Evolutionary conservation across 2,797 vertebrate species (phyloP), one percentile per base, ranked within the genome.

Genomic region (Onychomys leucogaster): DNA sequence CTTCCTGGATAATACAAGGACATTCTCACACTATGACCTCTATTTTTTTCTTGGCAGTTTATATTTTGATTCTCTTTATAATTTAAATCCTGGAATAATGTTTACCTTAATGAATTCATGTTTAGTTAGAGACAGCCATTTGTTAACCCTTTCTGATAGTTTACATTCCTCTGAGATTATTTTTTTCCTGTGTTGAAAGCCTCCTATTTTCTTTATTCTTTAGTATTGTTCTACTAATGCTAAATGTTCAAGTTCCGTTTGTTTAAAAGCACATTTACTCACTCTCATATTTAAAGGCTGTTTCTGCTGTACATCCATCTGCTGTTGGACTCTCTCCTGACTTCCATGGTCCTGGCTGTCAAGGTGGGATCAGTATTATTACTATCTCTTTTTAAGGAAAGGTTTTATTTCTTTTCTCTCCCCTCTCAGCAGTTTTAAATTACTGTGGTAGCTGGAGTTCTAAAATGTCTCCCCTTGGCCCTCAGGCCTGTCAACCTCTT

Each of bases 141-240:
- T 69, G 1, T 43, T 41, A 32, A 43, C 23, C 37, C 19, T 71
- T 87, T 43, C 91, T 37, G 29, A 52, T 0, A 6, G 41, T 65
- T 96, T 65, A 41, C 52, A 10, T n/a, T 16, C 49, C 41, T 86
- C 59, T 82, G 86, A 49, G 43, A 76, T 77, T 52, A 85, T 25
- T 61, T 86, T 55, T 89, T 81, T 55, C 32, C 95, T 83, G 23
- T 27, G 25, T 57, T 73, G 88, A 78, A 93, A 85, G 59, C 41
- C 32, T 78, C 57, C 29, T 52, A 21, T 80, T 94, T 90, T 94
- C 16, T 76, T 83, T 55, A 49, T 67, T 55, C 13, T 37, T 96
- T 52, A n/a, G 37, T 16, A 41, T 55, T 86, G 63, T 93, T 82
- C 17, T 32, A 6, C 41, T 86, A 5, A 7, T 8, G 14, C 52